A percentile compares a stretch with the other conserved stretches of the same genome.
Evolutionary conservation across 2,113 vertebrate species (phyloP).

Genomic region (Solea solea): DNA sequence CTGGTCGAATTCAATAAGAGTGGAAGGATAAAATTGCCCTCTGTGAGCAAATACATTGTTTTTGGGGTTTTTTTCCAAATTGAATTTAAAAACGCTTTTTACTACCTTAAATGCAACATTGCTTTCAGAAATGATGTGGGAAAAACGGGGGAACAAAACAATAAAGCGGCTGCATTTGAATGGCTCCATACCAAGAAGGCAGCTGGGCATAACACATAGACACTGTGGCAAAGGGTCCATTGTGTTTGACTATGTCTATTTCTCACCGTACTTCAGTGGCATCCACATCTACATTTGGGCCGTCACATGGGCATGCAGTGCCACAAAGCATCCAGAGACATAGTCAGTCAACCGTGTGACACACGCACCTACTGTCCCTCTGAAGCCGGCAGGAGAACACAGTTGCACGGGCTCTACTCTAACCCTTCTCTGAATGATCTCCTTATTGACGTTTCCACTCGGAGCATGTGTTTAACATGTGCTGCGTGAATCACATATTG

Average conservation of each 20-base stretch:
- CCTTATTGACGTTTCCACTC: neutral
- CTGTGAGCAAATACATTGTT: too few relatives aligned
- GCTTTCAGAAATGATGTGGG: neutral
- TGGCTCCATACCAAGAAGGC: conserved; percentile 1
- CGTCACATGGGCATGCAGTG: conserved; percentile 53
- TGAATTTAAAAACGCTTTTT: neutral
- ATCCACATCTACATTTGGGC: conserved; percentile 51
- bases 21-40: too few relatives aligned
- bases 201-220: conserved; percentile 11
- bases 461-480: neutral
- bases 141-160: neutral
- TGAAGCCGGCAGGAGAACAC: conserved; percentile 22
- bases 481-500: too few relatives aligned
- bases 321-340: conserved; percentile 52
- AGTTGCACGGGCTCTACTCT: conserved; percentile 8
- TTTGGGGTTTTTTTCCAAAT: too few relatives aligned
- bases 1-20: too few relatives aligned
- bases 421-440: neutral
- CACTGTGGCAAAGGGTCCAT: conserved; percentile 10
- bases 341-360: conserved; percentile 52
- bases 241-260: conserved; percentile 32
- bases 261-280: conserved; percentile 48
- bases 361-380: conserved; percentile 50
- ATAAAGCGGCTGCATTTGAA: neutral
- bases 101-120: neutral